Conservation (phyloP, 2,113 vertebrate genomes). For the Nesospiza acunhae region DNA sequence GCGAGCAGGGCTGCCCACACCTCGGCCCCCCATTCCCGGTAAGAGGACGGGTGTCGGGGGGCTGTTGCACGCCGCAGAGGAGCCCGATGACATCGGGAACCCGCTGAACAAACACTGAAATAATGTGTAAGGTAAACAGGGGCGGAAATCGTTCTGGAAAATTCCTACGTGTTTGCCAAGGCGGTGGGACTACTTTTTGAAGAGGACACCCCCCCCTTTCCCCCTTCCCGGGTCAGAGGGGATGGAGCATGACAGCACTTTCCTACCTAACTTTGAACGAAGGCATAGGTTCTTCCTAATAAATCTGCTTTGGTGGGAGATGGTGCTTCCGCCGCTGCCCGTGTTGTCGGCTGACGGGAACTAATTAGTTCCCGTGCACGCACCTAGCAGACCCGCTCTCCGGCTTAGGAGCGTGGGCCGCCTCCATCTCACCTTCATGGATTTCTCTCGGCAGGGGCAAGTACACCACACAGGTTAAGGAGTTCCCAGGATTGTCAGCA, state of each 20-base stretch:
- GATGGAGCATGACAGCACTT: background rate
- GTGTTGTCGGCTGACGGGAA: background rate
- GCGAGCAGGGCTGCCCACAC: background rate
- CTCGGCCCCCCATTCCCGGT: rapidly evolving
- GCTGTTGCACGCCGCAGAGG: background rate
- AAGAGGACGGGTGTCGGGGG: background rate
- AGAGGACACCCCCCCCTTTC: background rate
- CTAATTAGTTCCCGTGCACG: background rate
- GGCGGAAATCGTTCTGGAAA: slow-evolving; percentile 58
- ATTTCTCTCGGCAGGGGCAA: background rate
- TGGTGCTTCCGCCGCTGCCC: background rate
- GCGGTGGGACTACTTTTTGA: background rate
- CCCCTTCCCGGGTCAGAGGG: background rate
- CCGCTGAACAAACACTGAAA: slow-evolving; percentile 37
- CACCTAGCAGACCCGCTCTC: background rate
- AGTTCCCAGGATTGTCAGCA: background rate
- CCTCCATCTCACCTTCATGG: background rate
- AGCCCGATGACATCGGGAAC: background rate
- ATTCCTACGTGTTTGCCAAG: slow-evolving; percentile 39
- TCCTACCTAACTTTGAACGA: background rate
- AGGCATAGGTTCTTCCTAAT: background rate
- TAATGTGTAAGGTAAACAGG: slow-evolving; percentile 57
- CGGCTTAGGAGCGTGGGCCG: background rate
- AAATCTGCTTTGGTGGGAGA: background rate
- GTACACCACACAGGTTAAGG: rapidly evolving